Evolutionary conservation across 2,888 invertebrate species (phyloP).

Genomic region (Stenotaenia linearis): DNA sequence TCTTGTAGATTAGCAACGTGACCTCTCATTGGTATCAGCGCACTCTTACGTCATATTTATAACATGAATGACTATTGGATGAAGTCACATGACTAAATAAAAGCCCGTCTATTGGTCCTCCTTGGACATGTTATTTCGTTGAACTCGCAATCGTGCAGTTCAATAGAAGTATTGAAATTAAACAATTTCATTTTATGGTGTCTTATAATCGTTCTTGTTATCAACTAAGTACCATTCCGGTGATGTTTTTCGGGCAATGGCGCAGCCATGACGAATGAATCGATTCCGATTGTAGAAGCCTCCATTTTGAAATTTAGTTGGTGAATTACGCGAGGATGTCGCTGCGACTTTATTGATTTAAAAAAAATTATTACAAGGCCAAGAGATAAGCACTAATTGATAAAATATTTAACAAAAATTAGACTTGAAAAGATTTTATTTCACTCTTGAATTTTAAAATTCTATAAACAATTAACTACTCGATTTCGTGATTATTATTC

Average conservation of each 20-base stretch:
- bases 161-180: too few species aligned
- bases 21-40: not conserved
- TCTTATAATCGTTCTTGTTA: not conserved
- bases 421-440: slow-evolving; percentile 16
- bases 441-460: not conserved
- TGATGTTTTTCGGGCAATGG: not conserved
- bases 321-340: not conserved
- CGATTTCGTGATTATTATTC: not conserved
- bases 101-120: not conserved
- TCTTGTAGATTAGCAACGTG: not conserved
- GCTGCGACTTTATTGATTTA: not conserved
- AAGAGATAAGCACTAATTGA: not conserved
- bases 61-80: not conserved
- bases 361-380: not conserved
- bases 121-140: not conserved
- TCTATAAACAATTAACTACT: slow-evolving; percentile 1
- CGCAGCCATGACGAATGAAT: not conserved
- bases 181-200: not conserved
- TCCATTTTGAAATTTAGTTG: not conserved
- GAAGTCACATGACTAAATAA: not conserved
- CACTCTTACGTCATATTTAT: not conserved
- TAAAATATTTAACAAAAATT: not conserved
- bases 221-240: not conserved
- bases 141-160: not conserved
- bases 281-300: not conserved